A percentile compares a stretch with the other conserved stretches of the same genome.
Evolutionary conservation across 2,797 vertebrate genomes (phyloP).

Genomic region (Linurgus olivaceus): DNA sequence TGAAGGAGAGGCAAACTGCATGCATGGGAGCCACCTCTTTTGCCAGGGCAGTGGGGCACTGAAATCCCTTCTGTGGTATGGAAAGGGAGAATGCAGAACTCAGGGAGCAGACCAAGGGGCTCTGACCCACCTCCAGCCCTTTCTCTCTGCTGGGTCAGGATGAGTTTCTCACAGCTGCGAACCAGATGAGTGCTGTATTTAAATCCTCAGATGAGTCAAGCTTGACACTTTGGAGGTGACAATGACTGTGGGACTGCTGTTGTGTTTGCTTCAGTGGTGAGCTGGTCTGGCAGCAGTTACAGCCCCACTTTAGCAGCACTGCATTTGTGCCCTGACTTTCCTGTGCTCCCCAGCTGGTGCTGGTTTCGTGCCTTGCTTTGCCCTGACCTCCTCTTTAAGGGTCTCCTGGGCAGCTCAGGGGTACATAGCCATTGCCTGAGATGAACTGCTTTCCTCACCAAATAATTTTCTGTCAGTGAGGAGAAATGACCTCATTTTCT

Average conservation of each 20-base stretch:
- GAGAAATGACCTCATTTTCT: constrained; percentile 65
- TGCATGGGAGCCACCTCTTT: rapidly evolving
- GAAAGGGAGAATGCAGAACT: not conserved
- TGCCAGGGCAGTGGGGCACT: rapidly evolving
- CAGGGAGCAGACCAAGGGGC: not conserved
- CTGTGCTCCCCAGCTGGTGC: not conserved
- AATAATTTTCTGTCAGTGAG: constrained; percentile 47
- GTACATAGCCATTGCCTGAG: not conserved
- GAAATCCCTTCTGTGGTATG: not conserved
- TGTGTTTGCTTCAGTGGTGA: not conserved
- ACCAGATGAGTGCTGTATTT: not conserved
- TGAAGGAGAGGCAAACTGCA: not conserved
- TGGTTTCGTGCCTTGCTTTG: not conserved
- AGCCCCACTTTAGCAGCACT: not conserved
- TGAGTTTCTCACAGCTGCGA: not conserved
- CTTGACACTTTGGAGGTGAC: not conserved
- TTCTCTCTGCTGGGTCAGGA: not conserved
- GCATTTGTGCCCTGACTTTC: not conserved
- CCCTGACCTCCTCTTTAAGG: not conserved
- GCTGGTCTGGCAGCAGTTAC: not conserved
- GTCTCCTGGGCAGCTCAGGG: not conserved
- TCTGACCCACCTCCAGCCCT: not conserved
- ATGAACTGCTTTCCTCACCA: constrained; percentile 21
- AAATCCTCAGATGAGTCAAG: not conserved
- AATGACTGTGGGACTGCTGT: not conserved